A percentile compares a stretch with the other conserved stretches of the same genome.
Conservation (phyloP, 2,888 invertebrate genomes). For the Eupithecia abbreviata region DNA sequence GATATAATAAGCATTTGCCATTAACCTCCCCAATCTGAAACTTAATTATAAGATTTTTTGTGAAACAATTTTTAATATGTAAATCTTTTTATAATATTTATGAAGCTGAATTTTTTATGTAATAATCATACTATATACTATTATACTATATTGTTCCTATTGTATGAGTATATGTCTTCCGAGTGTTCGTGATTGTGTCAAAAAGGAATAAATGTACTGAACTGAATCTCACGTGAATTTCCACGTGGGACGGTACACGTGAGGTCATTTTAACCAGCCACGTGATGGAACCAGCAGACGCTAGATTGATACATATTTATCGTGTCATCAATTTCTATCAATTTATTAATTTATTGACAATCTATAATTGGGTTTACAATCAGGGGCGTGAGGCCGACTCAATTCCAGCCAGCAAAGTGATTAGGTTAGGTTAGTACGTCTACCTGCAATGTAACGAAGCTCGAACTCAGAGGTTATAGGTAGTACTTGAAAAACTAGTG, state of each 20-base stretch:
- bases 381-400: constrained; percentile 22
- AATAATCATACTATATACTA: too few relatives aligned
- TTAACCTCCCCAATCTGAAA: neutral
- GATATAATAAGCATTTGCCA: neutral
- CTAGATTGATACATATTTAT: neutral
- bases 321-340: constrained; percentile 18
- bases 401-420: neutral
- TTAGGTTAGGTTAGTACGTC: neutral
- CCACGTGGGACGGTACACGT: neutral
- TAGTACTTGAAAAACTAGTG: too few relatives aligned
- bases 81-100: too few relatives aligned
- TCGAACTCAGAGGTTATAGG: too few relatives aligned
- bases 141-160: too few relatives aligned
- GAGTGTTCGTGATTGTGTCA: too few relatives aligned
- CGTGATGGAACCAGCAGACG: neutral
- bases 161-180: too few relatives aligned
- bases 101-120: too few relatives aligned
- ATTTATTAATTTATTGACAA: constrained; percentile 26
- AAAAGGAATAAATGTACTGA: too few relatives aligned
- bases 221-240: neutral
- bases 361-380: constrained; percentile 45
- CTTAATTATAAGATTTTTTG: too few relatives aligned
- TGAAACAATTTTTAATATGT: too few relatives aligned
- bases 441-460: neutral
- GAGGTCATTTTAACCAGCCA: neutral